Percentiles rank a stretch among this genome's conserved stretches.
These are phyloP conservation scores for Papilio xuthus DNA, from an alignment of 1,140 invertebrate genomes.

Conservation along the genomic window DNA sequence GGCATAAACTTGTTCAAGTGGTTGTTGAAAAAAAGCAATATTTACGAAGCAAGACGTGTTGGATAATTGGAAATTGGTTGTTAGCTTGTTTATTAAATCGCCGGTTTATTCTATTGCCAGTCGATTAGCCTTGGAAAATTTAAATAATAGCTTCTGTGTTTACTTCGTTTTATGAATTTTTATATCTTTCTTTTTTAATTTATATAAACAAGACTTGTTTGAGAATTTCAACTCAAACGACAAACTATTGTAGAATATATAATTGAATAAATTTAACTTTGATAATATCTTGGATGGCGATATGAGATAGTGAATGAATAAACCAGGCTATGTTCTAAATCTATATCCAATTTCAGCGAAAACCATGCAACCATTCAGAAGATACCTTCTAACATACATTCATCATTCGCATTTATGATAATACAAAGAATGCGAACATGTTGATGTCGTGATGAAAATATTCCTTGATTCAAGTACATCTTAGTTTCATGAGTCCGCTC, in stretches of 20 bases:
- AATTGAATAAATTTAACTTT: not conserved
- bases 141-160: slow-evolving; percentile 3
- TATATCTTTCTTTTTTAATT: not conserved
- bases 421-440: not conserved
- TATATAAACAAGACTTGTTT: not conserved
- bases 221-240: too few relatives aligned
- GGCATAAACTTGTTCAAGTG: not conserved
- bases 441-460: not conserved
- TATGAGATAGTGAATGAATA: not conserved
- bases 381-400: too few relatives aligned
- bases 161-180: not conserved
- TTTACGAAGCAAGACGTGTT: slow-evolving; percentile 52
- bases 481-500: not conserved
- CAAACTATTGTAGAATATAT: too few relatives aligned
- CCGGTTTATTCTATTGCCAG: slow-evolving; percentile 42
- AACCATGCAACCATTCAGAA: too few relatives aligned
- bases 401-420: too few relatives aligned
- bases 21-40: slow-evolving; percentile 27
- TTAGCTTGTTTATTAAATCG: slow-evolving; percentile 59
- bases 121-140: slow-evolving; percentile 18
- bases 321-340: not conserved
- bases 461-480: not conserved
- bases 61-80: slow-evolving; percentile 56
- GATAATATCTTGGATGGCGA: not conserved
- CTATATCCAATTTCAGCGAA: too few relatives aligned